Percentiles rank a stretch among this genome's conserved stretches.
Conservation (phyloP, 2,888 invertebrate species). For the Nezara viridula region DNA sequence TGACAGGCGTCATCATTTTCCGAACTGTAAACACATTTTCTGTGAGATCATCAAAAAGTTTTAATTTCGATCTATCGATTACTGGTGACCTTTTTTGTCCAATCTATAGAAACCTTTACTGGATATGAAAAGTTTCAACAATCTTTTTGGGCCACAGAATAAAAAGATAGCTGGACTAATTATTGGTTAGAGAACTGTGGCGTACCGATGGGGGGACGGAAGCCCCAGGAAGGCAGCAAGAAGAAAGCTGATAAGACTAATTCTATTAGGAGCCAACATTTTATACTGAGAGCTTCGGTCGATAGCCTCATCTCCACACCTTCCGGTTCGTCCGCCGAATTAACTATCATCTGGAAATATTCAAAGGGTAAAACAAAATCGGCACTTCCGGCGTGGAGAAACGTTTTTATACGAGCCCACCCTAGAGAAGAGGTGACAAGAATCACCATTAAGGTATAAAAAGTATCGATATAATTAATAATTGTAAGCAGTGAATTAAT, state of each 20-base stretch:
- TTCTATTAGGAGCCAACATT: conserved; percentile 13
- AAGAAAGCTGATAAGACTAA: conserved; percentile 47
- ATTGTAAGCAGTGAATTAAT: background rate
- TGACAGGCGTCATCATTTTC: background rate
- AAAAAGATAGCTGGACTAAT: background rate
- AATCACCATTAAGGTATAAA: too few relatives aligned
- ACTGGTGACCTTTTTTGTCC: background rate
- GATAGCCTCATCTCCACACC: conserved; percentile 2
- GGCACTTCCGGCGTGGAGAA: too few relatives aligned
- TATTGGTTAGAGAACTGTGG: background rate
- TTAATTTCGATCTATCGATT: background rate
- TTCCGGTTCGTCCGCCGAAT: background rate
- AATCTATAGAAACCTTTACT: too few relatives aligned
- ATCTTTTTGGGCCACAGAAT: too few relatives aligned
- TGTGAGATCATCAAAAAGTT: background rate
- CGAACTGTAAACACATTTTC: conserved; percentile 1
- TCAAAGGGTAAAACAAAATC: background rate
- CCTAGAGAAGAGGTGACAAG: too few relatives aligned
- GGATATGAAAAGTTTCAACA: too few relatives aligned
- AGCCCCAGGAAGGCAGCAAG: background rate
- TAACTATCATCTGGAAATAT: background rate
- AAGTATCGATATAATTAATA: too few relatives aligned
- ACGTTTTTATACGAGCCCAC: too few relatives aligned
- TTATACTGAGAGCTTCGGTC: background rate
- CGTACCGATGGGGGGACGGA: background rate